Conservation (phyloP, 2,888 invertebrate genomes). For the Lasius fuliginosus region DNA sequence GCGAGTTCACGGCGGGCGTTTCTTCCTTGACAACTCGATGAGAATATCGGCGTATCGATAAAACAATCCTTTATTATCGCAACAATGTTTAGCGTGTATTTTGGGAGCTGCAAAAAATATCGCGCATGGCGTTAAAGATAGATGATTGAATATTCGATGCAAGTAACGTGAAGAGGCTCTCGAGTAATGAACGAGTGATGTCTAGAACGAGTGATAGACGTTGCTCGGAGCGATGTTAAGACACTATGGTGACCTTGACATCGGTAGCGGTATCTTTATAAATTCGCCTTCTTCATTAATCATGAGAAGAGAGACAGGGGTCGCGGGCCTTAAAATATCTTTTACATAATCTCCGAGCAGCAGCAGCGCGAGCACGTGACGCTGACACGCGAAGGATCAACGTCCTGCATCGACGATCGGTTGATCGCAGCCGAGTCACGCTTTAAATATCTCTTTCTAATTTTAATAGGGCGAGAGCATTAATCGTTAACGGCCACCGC, state of each 20-base stretch:
- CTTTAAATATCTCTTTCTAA: conserved; percentile 59
- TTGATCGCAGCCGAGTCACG: conserved; percentile 46
- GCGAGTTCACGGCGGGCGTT: background rate
- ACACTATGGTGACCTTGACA: conserved; percentile 62
- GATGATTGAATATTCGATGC: conserved; percentile 2
- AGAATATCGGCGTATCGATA: background rate
- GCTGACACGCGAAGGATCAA: conserved; percentile 70
- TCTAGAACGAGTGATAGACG: background rate
- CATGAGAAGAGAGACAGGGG: conserved; percentile 66
- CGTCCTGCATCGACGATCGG: conserved; percentile 57
- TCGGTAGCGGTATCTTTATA: conserved; percentile 56
- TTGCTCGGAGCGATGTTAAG: conserved; percentile 33
- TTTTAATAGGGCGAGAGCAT: conserved; percentile 60
- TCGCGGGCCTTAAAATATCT: conserved; percentile 66
- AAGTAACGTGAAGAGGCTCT: background rate
- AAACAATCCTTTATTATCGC: background rate
- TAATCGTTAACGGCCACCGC: conserved; percentile 66
- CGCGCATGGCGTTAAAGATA: background rate
- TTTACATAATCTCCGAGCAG: conserved; percentile 67
- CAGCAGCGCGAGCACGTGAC: conserved; percentile 38
- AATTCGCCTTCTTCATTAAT: conserved; percentile 74
- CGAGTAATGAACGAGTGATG: background rate
- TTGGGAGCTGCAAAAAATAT: conserved; percentile 1
- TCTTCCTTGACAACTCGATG: conserved; percentile 16
- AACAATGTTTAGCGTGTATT: background rate